phyloP scores from a whole-genome alignment of 2,888 invertebrate genomes.

The Parnassius apollo region DNA sequence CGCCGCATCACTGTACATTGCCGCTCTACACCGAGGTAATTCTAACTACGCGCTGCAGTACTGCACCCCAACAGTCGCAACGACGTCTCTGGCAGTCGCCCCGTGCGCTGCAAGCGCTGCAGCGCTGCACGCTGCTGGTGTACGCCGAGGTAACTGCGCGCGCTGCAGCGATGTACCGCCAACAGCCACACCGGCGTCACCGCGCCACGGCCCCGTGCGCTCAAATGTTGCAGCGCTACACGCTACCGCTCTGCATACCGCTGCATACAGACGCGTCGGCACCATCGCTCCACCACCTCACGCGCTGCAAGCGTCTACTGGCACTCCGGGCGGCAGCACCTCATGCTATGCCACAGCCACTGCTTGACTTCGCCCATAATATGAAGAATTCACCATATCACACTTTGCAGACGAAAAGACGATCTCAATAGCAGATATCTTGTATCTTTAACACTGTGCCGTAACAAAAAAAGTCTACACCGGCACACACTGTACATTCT shows the following conservation, averaged over 20 bases:
- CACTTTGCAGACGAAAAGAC: too few species aligned
- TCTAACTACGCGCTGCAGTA: conserved; percentile 61
- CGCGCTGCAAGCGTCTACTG: conserved; percentile 72
- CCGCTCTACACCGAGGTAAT: conserved; percentile 86
- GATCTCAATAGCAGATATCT: too few species aligned
- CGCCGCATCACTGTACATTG: conserved; percentile 47
- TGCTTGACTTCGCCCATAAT: too few species aligned
- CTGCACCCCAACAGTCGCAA: conserved; percentile 66
- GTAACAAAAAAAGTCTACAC: too few species aligned
- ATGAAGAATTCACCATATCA: too few species aligned
- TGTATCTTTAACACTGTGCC: too few species aligned
- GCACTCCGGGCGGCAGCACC: too few species aligned
- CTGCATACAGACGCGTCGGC: conserved; percentile 54
- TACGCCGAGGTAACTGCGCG: conserved; percentile 82
- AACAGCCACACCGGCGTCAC: too few species aligned
- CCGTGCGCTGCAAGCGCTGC: conserved; percentile 80
- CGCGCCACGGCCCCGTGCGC: too few species aligned
- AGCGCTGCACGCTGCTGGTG: conserved; percentile 85
- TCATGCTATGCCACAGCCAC: too few species aligned
- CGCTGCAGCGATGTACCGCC: not conserved
- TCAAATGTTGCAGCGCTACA: too few species aligned
- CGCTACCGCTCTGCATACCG: conserved; percentile 66
- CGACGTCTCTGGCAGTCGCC: conserved; percentile 82
- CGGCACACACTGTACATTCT: too few species aligned
- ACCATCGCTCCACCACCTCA: conserved; percentile 81